Base-by-base conservation (phyloP, 2,888 invertebrate species). In the Lasiommata megera region DNA sequence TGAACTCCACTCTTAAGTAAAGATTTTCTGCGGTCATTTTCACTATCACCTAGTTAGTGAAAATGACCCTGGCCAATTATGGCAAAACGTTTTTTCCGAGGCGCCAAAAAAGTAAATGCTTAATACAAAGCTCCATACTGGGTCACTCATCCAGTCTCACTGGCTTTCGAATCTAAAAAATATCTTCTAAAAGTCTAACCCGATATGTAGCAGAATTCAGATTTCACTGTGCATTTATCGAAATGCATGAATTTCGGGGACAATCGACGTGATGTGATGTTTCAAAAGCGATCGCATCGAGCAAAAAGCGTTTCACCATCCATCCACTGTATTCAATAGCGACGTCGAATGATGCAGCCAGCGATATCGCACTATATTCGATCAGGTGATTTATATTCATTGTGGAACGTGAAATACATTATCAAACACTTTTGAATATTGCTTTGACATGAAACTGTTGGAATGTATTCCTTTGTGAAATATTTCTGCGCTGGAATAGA, bases 321-420 rank as follows among this genome's bases (percentile, higher is more conserved):
- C 44, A 44, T 44, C 31, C 46, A 31, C 46, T 46, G 46, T 31
- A 46, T 46, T 44, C 28, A 44, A 44, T 44, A 28, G 44, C 28
- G 14, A 12, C 28, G 43, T 28, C 28, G 44, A 28, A 31, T 46
- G 46, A 46, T 46, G 46, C 46, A 46, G 37, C 46, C 16, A 34
- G 34, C 34, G 11, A 34, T 34, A 46, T 46, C 46, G 46, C 31
- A 31, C 14, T 44, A 28, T 44, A 44, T 44, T 29, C 44, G 29
- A 44, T 46, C 46, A 46, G 46, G 46, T 46, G 46, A 46, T 46
- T 46, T 46, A 31, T 46, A 46, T 46, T 46, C 46, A 31, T 46
- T 46, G 46, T 46, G 29, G 31, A 31, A 46, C 46, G 46, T 46
- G 46, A 16, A 46, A 46, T 46, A 46, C 46, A 46, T 46, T 46